Evolutionary conservation across 2,888 invertebrate species (phyloP), one percentile per base, ranked within the genome.

Genomic region (Dryococelus australis): DNA sequence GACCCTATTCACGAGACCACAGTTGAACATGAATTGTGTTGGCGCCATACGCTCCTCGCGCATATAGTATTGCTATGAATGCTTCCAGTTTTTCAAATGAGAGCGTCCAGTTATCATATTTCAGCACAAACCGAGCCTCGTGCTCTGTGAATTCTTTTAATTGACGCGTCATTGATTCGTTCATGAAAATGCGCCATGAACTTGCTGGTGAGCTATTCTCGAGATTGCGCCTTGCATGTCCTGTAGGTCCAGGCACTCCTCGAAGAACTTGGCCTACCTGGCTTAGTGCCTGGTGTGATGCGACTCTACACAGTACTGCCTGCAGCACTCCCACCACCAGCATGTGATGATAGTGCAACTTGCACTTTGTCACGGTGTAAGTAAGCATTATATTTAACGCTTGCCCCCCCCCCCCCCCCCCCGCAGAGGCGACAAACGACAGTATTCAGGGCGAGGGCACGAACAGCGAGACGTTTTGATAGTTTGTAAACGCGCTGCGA

Each of bases 21-120:
- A 84, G 0, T 20, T 84, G 43, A 43, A 27, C 43, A 43, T 43
- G 47, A 9, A 84, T 43, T 20, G 35, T 43, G 43, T n/a, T 84
- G 12, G 43, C 84, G 9, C 6, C 43, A 84, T 16, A 84, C 12
- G 84, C 84, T 84, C 65, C 65, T n/a, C 43, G 16, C 24, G 84
- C 13, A 47, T 84, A 43, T 6, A 84, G 84, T 84, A 35, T 47
- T n/a, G 84, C 43, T 84, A 84, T 84, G 84, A 84, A 84, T 84
- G 47, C n/a, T 43, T n/a, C 84, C 65, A 65, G 20, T 65, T 65
- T 24, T 20, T 65, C 65, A 65, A 65, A 65, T 65, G 65, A 65
- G 10, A 84, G 28, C 10, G 84, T 84, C 4, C 84, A 84, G 43
- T 43, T 43, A 84, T 84, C 26, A 84, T 84, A 43, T 43, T 28